Conservation (phyloP, 2,888 invertebrate genomes). For the Rhingia campestris region DNA sequence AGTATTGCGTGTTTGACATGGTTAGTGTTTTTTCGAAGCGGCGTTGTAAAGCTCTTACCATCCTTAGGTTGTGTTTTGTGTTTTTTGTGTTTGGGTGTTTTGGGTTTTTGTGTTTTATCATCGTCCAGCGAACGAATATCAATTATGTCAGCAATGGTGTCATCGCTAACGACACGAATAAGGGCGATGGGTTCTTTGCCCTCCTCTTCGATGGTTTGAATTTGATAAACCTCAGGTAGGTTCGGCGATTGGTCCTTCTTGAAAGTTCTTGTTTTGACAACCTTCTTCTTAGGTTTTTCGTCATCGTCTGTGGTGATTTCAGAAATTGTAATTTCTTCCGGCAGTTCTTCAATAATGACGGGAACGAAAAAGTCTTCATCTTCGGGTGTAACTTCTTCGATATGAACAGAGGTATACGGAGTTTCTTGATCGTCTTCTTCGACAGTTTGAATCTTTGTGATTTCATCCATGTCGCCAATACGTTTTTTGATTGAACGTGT, state of each 20-base stretch:
- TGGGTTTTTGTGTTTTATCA: constrained; percentile 78
- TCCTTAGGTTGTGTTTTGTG: constrained; percentile 77
- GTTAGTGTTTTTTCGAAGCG: constrained; percentile 72
- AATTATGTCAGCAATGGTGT: constrained; percentile 80
- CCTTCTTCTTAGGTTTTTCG: constrained; percentile 80
- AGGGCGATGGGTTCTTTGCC: constrained; percentile 82
- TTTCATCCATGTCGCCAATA: constrained; percentile 81
- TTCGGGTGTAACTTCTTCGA: constrained; percentile 77
- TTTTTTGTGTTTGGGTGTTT: constrained; percentile 78
- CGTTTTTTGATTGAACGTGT: constrained; percentile 81
- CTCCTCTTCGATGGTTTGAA: constrained; percentile 83
- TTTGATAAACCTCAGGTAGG: constrained; percentile 82
- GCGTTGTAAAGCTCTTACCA: constrained; percentile 78
- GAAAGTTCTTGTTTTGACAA: constrained; percentile 83
- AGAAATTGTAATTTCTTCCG: constrained; percentile 79
- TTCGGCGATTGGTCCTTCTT: constrained; percentile 81
- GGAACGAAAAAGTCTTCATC: constrained; percentile 78
- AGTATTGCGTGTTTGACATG: constrained; percentile 54
- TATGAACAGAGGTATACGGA: constrained; percentile 79
- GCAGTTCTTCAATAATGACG: constrained; percentile 79
- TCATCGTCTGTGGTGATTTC: constrained; percentile 80
- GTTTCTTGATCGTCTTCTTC: constrained; percentile 79
- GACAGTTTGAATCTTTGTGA: constrained; percentile 82
- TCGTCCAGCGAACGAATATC: constrained; percentile 81
- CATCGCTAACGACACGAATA: constrained; percentile 82